Conservation (phyloP, 2,888 invertebrate species). For the Galerucella nymphaeae region DNA sequence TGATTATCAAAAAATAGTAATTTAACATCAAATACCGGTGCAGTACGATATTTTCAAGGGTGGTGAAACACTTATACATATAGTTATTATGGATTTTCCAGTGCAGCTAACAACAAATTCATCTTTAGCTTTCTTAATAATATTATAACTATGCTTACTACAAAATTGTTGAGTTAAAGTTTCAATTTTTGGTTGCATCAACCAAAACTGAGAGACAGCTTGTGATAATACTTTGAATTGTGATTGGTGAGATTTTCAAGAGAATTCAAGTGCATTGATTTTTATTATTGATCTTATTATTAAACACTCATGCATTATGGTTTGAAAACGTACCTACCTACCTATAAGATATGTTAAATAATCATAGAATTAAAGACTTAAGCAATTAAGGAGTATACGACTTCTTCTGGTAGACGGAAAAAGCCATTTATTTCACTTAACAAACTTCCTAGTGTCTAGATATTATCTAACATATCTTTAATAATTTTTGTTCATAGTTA, state of each 20-base stretch:
- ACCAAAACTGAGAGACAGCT: too few relatives aligned
- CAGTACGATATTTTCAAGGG: slow-evolving; percentile 14
- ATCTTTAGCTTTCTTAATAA: too few relatives aligned
- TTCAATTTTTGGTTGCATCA: too few relatives aligned
- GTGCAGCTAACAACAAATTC: not conserved
- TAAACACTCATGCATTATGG: not conserved
- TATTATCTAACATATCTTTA: not conserved
- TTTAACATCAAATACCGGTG: slow-evolving; percentile 24
- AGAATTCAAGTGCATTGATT: too few relatives aligned
- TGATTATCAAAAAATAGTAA: not conserved
- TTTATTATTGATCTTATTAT: too few relatives aligned
- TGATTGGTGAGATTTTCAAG: too few relatives aligned
- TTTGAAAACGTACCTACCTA: not conserved
- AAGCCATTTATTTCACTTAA: too few relatives aligned
- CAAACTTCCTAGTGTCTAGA: not conserved
- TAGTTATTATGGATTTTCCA: not conserved
- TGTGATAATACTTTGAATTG: too few relatives aligned
- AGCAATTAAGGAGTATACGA: too few relatives aligned
- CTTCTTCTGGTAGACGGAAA: too few relatives aligned
- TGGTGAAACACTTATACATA: not conserved
- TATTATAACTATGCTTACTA: too few relatives aligned
- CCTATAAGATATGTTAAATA: not conserved
- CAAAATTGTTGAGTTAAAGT: too few relatives aligned
- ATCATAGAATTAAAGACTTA: not conserved
- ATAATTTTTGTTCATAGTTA: slow-evolving; percentile 1